These are phyloP conservation scores for Ormyrus thymus DNA, from an alignment of 2,888 invertebrate species.

Conservation along the genomic window DNA sequence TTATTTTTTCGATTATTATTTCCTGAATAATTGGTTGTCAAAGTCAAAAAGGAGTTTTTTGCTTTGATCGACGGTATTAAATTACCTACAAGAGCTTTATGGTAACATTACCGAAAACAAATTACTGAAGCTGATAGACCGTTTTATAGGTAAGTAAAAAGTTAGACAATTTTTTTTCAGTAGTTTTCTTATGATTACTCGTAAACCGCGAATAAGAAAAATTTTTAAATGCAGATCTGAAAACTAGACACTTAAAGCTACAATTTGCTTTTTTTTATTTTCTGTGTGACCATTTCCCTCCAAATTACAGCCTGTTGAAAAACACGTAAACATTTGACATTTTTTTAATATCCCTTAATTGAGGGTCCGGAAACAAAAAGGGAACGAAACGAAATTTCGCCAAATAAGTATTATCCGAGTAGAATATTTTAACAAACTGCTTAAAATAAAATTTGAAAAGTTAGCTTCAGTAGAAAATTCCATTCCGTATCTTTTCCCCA, in stretches of 20 bases:
- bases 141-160: not conserved
- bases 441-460: too few relatives aligned
- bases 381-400: too few relatives aligned
- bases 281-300: not conserved
- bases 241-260: not conserved
- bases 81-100: not conserved
- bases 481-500: too few relatives aligned
- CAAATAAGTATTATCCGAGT: too few relatives aligned
- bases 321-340: not conserved
- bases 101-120: not conserved
- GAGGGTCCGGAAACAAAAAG: too few relatives aligned
- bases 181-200: not conserved
- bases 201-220: not conserved
- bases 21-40: too few relatives aligned
- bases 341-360: not conserved
- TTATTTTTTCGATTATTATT: too few relatives aligned
- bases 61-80: not conserved
- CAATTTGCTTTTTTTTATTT: not conserved
- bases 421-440: too few relatives aligned
- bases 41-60: not conserved
- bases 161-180: not conserved
- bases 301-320: not conserved
- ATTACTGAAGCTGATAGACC: not conserved
- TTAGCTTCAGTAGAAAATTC: too few relatives aligned
- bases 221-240: not conserved